A percentile compares a stretch with the other conserved stretches of the same genome.
These are phyloP conservation scores for Eulemur mongoz DNA, from an alignment of 2,797 vertebrate species.

Conservation along the genomic window DNA sequence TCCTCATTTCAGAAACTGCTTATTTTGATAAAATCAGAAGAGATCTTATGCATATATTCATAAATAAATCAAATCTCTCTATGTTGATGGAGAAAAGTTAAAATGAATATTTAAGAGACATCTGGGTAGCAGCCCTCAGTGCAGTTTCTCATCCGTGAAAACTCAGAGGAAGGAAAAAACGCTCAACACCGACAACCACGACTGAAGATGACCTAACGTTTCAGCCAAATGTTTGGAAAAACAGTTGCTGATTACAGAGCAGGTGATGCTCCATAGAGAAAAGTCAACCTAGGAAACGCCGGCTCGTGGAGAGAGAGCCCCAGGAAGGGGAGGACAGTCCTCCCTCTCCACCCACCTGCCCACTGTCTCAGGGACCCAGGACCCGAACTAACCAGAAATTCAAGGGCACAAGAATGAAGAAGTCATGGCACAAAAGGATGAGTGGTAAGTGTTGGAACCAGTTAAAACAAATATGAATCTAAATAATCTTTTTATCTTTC, in stretches of 20 bases:
- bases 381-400: neutral
- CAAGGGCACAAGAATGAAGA: neutral
- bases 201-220: neutral
- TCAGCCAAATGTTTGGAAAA: neutral
- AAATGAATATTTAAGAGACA: neutral
- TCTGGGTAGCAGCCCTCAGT: neutral
- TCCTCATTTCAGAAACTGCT: neutral
- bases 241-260: neutral
- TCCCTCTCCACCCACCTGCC: neutral
- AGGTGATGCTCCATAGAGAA: neutral
- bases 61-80: neutral
- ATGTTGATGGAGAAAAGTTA: neutral
- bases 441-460: neutral
- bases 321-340: neutral
- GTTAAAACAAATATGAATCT: neutral
- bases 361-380: neutral
- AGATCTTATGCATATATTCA: neutral
- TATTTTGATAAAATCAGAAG: slow-evolving; percentile 25
- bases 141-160: neutral
- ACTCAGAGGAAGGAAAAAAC: neutral
- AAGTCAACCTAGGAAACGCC: neutral
- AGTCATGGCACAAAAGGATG: neutral
- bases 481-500: neutral
- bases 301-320: neutral
- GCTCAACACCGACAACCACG: neutral